A percentile compares a stretch with the other conserved stretches of the same genome.
phyloP scores from a whole-genome alignment of 1,140 invertebrate species.

The Amphibalanus amphitrite region DNA sequence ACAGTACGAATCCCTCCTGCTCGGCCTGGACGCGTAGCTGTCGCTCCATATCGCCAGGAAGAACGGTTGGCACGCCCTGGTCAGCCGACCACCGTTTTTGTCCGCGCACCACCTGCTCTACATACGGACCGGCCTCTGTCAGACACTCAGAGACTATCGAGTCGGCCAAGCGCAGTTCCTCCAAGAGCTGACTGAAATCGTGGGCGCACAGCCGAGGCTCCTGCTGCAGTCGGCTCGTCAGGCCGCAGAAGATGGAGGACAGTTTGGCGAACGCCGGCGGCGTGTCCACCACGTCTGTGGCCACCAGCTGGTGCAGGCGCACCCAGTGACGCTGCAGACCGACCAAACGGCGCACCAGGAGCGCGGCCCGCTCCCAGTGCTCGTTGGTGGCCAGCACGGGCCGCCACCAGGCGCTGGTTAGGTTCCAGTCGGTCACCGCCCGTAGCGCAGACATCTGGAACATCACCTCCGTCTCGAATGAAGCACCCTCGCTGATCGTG shows the following conservation, averaged over 20 bases:
- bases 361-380: neutral
- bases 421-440: neutral
- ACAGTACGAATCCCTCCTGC: neutral
- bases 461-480: neutral
- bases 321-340: neutral
- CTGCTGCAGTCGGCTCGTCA: neutral
- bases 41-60: neutral
- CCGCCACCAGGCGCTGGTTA: neutral
- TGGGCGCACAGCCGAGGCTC: neutral
- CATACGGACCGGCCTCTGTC: too few relatives aligned
- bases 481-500: neutral
- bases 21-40: neutral
- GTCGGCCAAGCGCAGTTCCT: neutral
- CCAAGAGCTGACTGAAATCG: neutral
- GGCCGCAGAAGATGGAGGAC: neutral
- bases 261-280: neutral
- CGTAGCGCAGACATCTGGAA: neutral
- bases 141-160: neutral
- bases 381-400: neutral
- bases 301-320: neutral
- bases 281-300: neutral
- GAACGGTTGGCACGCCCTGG: neutral
- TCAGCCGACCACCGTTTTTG: neutral
- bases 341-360: neutral
- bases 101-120: neutral